phyloP scores from a whole-genome alignment of 2,888 invertebrate genomes.

The Lycocerus yunnanus region DNA sequence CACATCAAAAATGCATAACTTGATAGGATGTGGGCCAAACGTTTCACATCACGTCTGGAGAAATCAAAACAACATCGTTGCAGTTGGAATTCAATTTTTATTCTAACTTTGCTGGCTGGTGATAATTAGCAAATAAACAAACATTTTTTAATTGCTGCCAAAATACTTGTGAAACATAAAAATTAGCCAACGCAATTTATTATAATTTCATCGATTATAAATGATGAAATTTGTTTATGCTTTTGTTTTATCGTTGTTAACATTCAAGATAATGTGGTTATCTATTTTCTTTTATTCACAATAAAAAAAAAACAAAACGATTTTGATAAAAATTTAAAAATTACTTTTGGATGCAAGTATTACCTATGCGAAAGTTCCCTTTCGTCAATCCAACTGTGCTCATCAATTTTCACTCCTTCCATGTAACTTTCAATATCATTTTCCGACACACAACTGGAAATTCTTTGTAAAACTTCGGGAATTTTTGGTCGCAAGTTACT shows the following conservation, averaged over 20 bases:
- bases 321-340: background rate
- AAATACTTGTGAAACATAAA: background rate
- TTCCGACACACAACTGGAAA: slow-evolving; percentile 51
- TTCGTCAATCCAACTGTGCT: slow-evolving; percentile 61
- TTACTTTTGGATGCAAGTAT: background rate
- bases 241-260: background rate
- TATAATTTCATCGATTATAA: background rate
- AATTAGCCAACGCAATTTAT: background rate
- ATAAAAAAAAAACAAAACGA: background rate
- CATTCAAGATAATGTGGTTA: background rate
- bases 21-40: background rate
- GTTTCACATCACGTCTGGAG: background rate
- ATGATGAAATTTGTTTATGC: slow-evolving; percentile 1
- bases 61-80: background rate
- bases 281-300: background rate
- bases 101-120: background rate
- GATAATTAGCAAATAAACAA: background rate
- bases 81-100: background rate
- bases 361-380: slow-evolving; percentile 66
- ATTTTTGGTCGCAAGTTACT: slow-evolving; percentile 1
- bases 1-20: background rate
- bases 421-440: slow-evolving; percentile 62
- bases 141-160: background rate
- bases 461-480: slow-evolving; percentile 17
- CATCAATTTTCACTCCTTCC: slow-evolving; percentile 56